Evolutionary conservation across 1,140 invertebrate genomes (phyloP), one percentile per base, ranked within the genome.

Genomic region (Hycleus phaleratus): DNA sequence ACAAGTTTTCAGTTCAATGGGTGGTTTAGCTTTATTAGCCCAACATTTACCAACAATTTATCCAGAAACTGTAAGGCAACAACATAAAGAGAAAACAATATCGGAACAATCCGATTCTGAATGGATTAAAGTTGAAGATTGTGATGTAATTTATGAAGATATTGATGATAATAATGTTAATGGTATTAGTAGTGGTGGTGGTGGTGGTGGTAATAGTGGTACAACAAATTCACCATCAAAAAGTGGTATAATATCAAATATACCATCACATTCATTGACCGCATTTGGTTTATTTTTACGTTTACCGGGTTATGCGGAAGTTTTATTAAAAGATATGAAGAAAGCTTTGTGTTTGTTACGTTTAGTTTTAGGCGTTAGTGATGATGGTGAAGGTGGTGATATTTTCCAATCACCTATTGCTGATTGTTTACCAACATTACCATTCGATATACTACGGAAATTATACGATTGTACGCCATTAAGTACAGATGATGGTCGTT

Each of bases 231-330:
- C 75, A 1, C 67, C 75, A 2, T 71, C 75, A 25, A 78, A 75
- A 47, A 49, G 63, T 3, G 61, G 58, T 11, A 45, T 66, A 24
- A 63, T 75, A 46, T 70, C 76, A 25, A 71, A 82, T 63, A 88
- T 95, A 32, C 92, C 93, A 3, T 85, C 90, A 18, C 92, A 95
- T 75, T 93, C 91, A 26, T 77, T 96, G 26, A 86, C 90, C 7
- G 92, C 93, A 2, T 93, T 96, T 72, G 90, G 90, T 4, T 74
- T 95, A 10, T 92, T 96, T 68, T 76, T 96, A 6, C 79, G 91
- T 45, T 74, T 96, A 55, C 91, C 91, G 0, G 88, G 91, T 4
- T 96, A 95, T 73, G 91, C 92, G 1, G 90, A 92, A 70, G 87
- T 92, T 3, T 69, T 97, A 26, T 75, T 95, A 0, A 85, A 85